Evolutionary conservation across 2,113 vertebrate genomes (phyloP), one percentile per base, ranked within the genome.

Genomic region (Hippocampus mohnikei): DNA sequence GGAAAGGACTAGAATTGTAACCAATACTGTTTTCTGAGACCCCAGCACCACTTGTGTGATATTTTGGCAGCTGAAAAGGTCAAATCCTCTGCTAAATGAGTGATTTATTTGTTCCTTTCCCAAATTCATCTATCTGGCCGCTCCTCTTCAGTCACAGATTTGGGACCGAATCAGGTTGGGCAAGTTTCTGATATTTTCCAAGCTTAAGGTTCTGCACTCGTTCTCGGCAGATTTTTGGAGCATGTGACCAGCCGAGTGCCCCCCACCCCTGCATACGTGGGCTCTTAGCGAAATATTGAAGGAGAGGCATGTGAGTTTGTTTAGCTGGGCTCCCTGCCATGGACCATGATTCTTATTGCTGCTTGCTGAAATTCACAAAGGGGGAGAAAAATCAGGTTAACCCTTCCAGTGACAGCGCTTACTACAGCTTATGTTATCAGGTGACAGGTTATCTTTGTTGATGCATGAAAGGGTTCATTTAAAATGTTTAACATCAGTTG

Each of bases 301-400:
- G 81, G 79, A 66, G 69, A 92, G 84, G 75, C 87, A 91, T 90
- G 90, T 91, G 90, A 91, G 88, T 87, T 90, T 90, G 73, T 91
- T 91, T 90, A 91, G 85, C 74, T 66, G 53, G 55, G 65, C 23
- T 72, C 50, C 79, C 70, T 70, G 69, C 70, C 67, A 52, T 40
- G 58, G 71, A 74, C 63, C 18, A 72, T 66, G 78, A 20, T 29
- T 75, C 63, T 81, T 41, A 33, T 29, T 15, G 0, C 25, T 21
- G 9, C 44, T 55, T 64, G 8, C n/a, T 37, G 52, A 25, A 29
- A 42, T 59, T 59, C 27, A 59, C 25, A 59, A 10, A 44, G 12
- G 42, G 12, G 42, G 10, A 0, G 8, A 11, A 1, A 0, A 2
- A 44, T 44, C 42, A 12, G 42, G 9, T 44, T 44, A 44, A 11